Evolutionary conservation across 2,888 invertebrate genomes (phyloP), one percentile per base, ranked within the genome.

Genomic region (Lymantria dispar): DNA sequence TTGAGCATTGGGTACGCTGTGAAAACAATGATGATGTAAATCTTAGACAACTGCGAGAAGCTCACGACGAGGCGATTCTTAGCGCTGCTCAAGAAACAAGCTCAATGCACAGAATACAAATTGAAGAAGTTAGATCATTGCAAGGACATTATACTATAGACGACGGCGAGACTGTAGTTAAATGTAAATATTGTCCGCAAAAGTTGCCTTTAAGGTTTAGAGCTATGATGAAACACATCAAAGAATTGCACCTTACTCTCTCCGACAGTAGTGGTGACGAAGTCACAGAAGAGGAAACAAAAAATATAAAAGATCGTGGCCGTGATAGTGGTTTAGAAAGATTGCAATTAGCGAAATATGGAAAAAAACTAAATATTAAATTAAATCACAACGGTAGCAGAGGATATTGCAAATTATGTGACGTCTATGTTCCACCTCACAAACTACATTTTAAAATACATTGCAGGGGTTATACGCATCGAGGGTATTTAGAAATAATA

Each of bases 331-430:
- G 86, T 0, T 76, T 80, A 54, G 56, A 48, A 3, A 77, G 84
- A 46, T 53, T 70, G 0, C 70, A 78, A 42, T 47, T 82, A 8
- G 70, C 79, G 1, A 54, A 63, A 37, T 86, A 71, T 62, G 85
- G 83, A 1, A 75, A 59, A 52, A 51, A 62, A 7, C 64, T 82
- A 48, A 70, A 52, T 37, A 82, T 87, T 5, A 83, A 73, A 59
- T 51, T 85, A n/a, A 80, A 78, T 47, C 55, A 63, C 15, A 78
- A 77, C 0, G 85, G 82, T 0, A 68, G 72, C 39, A 74, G 70
- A 48, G 84, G 79, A 0, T 82, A 74, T 50, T 87, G 87, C 46
- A 60, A 50, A 0, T 9, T 85, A 8, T 87, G 87, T 52, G 68
- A 78, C 33, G 64, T 61, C n/a, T 62, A 60, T 13, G 47, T 85